Conservation (phyloP, 2,797 vertebrate genomes). For the Scolopax bukidnonensis region DNA sequence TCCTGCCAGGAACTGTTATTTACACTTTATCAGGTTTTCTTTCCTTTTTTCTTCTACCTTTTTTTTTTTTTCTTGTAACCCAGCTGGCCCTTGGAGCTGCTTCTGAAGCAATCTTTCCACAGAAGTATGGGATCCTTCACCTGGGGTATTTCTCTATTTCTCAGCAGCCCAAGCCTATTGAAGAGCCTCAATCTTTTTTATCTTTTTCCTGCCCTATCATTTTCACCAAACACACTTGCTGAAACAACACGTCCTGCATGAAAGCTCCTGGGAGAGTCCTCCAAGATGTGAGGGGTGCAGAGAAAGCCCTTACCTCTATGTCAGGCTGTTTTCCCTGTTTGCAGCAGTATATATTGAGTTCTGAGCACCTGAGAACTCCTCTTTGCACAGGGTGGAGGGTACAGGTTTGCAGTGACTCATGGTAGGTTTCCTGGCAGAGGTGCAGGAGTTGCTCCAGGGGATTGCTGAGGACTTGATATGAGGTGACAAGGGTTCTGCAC, state of each 20-base stretch:
- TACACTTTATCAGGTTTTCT: neutral
- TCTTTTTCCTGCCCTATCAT: neutral
- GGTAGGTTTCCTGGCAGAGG: neutral
- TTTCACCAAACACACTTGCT: neutral
- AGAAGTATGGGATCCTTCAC: neutral
- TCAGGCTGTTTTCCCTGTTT: neutral
- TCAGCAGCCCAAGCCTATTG: neutral
- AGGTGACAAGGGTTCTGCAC: neutral
- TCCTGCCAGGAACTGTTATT: constrained; percentile 3
- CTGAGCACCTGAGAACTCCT: neutral
- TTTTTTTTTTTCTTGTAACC: accelerated
- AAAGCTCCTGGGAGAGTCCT: neutral
- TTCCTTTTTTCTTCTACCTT: neutral
- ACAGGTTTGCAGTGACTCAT: accelerated
- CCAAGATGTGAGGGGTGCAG: neutral
- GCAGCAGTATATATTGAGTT: neutral
- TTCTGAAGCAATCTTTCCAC: neutral
- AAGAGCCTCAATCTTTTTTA: neutral
- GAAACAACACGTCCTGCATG: neutral
- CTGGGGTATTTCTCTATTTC: neutral
- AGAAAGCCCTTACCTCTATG: neutral
- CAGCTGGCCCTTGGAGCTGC: neutral
- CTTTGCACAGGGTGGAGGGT: neutral
- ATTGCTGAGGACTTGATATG: neutral
- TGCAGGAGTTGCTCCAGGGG: neutral